phyloP scores from a whole-genome alignment of 2,113 vertebrate species.

The Brachypteracias leptosomus region DNA sequence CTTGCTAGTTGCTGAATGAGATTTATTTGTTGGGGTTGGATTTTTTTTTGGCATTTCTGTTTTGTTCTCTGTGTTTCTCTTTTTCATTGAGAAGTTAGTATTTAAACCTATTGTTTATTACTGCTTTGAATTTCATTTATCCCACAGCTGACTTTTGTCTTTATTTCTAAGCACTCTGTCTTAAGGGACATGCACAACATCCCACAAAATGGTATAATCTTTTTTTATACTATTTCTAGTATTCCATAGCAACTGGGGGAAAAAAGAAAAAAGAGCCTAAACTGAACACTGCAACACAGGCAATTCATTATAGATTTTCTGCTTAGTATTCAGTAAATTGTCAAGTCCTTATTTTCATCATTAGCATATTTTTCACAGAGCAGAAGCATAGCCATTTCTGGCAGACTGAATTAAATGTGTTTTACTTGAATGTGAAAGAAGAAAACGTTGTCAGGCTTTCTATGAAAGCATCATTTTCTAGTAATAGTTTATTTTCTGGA shows the following conservation, averaged over 20 bases:
- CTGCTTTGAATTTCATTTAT: conserved; percentile 43
- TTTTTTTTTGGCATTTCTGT: not conserved
- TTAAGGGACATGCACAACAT: conserved; percentile 12
- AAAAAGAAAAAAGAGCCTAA: not conserved
- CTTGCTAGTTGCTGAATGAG: not conserved
- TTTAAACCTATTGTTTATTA: conserved; percentile 44
- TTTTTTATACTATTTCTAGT: conserved; percentile 31
- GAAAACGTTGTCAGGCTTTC: conserved; percentile 43
- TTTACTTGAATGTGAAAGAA: conserved; percentile 40
- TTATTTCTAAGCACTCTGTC: conserved; percentile 26
- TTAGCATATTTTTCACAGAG: conserved; percentile 58
- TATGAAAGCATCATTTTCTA: conserved; percentile 34
- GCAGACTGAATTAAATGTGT: conserved; percentile 52
- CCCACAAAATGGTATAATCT: conserved; percentile 23
- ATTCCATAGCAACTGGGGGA: conserved; percentile 13
- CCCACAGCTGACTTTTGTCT: conserved; percentile 25
- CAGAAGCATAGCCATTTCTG: conserved; percentile 46
- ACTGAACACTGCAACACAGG: not conserved
- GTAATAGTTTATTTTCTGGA: conserved; percentile 33
- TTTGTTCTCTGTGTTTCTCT: not conserved
- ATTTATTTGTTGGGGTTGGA: not conserved
- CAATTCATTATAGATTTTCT: conserved; percentile 58
- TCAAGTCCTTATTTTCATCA: conserved; percentile 50
- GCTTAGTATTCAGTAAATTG: conserved; percentile 55
- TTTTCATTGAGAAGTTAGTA: not conserved